Evolutionary conservation across 2,888 invertebrate genomes (phyloP).

Genomic region (Octonoba sinensis): DNA sequence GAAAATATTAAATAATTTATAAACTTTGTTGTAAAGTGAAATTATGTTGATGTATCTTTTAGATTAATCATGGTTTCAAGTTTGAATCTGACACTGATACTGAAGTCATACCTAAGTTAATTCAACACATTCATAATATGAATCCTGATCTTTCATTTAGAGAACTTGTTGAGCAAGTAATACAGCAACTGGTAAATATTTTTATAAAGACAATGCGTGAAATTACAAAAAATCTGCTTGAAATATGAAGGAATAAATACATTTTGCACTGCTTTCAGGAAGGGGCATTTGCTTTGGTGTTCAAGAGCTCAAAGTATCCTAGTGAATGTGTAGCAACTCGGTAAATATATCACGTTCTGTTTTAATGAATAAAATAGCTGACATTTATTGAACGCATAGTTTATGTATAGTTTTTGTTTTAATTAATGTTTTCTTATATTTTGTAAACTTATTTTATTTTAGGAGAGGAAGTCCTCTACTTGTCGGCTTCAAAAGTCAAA

Average conservation of each 20-base stretch:
- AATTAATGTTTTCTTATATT: too few species aligned
- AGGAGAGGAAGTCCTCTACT: constrained; percentile 93
- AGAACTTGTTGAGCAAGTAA: constrained; percentile 95
- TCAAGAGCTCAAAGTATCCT: constrained; percentile 96
- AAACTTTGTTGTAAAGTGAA: too few species aligned
- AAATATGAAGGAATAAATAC: too few species aligned
- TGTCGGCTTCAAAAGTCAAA: constrained; percentile 96
- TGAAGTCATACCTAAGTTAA: constrained; percentile 96
- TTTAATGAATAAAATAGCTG: too few species aligned
- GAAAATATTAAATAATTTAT: too few species aligned
- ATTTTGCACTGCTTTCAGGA: constrained; percentile 77
- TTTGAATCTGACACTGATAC: constrained; percentile 99
- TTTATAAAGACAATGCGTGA: not conserved
- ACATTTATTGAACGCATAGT: too few species aligned
- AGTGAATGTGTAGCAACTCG: constrained; percentile 97
- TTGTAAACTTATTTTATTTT: constrained; percentile 7
- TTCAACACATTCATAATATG: constrained; percentile 90
- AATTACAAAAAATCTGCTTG: too few species aligned
- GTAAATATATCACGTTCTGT: constrained; percentile 66
- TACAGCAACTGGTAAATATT: constrained; percentile 88
- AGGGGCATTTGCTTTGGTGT: constrained; percentile 98
- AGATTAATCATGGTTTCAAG: constrained; percentile 85
- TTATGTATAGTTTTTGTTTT: too few species aligned
- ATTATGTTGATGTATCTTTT: not conserved
- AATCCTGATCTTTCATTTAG: constrained; percentile 93